Conservation (phyloP, 2,888 invertebrate genomes). For the Noctua fimbriata region DNA sequence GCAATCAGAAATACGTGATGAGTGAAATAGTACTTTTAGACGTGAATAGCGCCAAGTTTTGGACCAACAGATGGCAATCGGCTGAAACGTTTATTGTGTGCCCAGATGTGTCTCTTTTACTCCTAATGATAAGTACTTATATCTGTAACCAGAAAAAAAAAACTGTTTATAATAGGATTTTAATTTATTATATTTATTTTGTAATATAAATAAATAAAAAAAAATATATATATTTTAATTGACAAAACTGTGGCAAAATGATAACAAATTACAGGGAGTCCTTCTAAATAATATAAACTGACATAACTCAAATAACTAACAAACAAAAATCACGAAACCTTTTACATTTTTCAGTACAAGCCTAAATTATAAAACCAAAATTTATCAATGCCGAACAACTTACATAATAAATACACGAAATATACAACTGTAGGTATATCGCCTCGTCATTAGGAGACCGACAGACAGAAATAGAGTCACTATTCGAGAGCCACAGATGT, state of each 20-base stretch:
- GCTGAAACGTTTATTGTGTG: conserved; percentile 8
- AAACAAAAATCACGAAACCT: not conserved
- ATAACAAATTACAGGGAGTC: not conserved
- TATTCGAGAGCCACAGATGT: conserved; percentile 84
- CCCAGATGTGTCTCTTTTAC: not conserved
- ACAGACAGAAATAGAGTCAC: conserved; percentile 84
- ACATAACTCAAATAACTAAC: conserved; percentile 6
- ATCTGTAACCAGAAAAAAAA: not conserved
- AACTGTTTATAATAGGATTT: not conserved
- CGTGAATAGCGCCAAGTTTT: not conserved
- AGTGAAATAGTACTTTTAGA: conserved; percentile 21
- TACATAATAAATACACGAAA: conserved; percentile 34
- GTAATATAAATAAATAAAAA: not conserved
- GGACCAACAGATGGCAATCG: not conserved
- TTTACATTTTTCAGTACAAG: conserved; percentile 10
- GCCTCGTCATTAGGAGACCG: conserved; percentile 84
- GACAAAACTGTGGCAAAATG: not conserved
- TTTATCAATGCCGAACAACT: conserved; percentile 37
- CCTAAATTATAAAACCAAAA: conserved; percentile 45
- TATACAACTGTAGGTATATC: conserved; percentile 57
- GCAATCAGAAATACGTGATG: conserved; percentile 8
- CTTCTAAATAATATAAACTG: not conserved
- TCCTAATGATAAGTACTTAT: not conserved
- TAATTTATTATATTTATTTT: too few species aligned
- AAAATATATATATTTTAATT: not conserved